Percentiles rank a stretch among this genome's conserved stretches.
Conservation (phyloP, 2,888 invertebrate genomes). For the Napeogenes inachia region DNA sequence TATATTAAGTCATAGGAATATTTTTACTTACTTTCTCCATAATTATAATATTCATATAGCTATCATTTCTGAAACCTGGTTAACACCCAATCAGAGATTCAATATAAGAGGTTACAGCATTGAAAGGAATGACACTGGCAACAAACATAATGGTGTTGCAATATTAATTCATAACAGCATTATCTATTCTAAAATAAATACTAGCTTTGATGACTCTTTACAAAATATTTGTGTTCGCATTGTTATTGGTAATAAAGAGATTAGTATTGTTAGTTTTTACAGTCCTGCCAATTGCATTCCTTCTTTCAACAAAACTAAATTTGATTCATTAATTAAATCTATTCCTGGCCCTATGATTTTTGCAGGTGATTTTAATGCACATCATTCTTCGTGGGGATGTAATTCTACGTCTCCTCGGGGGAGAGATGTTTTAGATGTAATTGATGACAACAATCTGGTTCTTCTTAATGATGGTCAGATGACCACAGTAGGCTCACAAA, state of each 20-base stretch:
- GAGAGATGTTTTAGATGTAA: neutral
- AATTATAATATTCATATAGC: no score
- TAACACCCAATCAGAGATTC: constrained; percentile 5
- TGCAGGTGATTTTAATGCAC: constrained; percentile 15
- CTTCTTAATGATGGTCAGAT: neutral
- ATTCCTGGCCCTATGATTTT: constrained; percentile 9
- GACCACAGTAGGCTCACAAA: constrained; percentile 12
- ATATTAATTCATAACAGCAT: constrained; percentile 11
- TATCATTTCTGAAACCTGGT: neutral
- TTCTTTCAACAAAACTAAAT: constrained; percentile 8
- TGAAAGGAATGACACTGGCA: constrained; percentile 8
- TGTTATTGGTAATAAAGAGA: neutral
- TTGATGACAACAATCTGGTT: constrained; percentile 17
- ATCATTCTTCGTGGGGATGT: constrained; percentile 14
- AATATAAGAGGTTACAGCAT: constrained; percentile 9
- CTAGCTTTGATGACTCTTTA: constrained; percentile 11
- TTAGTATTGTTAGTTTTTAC: constrained; percentile 11
- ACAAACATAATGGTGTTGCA: constrained; percentile 15
- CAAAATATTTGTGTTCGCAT: constrained; percentile 9
- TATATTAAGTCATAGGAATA: no score
- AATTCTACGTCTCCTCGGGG: constrained; percentile 1
- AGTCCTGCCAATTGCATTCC: constrained; percentile 13
- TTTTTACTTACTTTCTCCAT: no score
- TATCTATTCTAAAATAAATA: constrained; percentile 7
- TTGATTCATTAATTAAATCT: constrained; percentile 10